Evolutionary conservation across 2,113 vertebrate genomes (phyloP), one percentile per base, ranked within the genome.

Genomic region (Calidris pygmaea): DNA sequence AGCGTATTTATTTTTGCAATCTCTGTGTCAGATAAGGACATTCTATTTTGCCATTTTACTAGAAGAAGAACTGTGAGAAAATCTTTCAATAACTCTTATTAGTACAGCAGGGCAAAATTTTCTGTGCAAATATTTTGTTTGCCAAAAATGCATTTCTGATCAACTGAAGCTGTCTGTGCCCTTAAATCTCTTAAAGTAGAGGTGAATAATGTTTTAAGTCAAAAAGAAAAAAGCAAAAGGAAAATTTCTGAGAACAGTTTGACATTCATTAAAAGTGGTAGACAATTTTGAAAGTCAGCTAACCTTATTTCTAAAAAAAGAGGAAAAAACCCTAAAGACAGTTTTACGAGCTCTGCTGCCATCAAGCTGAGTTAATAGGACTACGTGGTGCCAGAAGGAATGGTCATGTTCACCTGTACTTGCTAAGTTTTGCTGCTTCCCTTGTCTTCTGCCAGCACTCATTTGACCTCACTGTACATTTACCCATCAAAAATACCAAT

Each of bases 81-180:
- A 94, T 14, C 35, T 90, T 92, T 85, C 63, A 92, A 17, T 85
- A 90, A 60, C 24, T 71, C 55, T 43, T 63, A 72, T 12, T 24
- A 85, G 41, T 70, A 70, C 53, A 83, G n/a, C 62, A 50, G 67
- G 71, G 29, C 35, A 94, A 93, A 87, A 65, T 73, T 83, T 93
- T 92, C 45, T 66, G 19, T 17, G 34, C 53, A 92, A 93, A 90
- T 90, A 73, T 48, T 94, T 81, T 86, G 26, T 85, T 93, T 75
- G 29, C 90, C 62, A 95, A 60, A 94, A 87, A 43, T 1, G 2
- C 30, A 17, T 71, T 89, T 91, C 34, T 82, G 70, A 68, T 76
- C 58, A 87, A 8, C 27, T 78, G 74, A 85, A 85, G 43, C 15
- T 89, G 22, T 47, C 52, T 93, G 74, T 78, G 20, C 23, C 75